Evolutionary conservation across 2,113 vertebrate species (phyloP).

Genomic region (Naja naja): DNA sequence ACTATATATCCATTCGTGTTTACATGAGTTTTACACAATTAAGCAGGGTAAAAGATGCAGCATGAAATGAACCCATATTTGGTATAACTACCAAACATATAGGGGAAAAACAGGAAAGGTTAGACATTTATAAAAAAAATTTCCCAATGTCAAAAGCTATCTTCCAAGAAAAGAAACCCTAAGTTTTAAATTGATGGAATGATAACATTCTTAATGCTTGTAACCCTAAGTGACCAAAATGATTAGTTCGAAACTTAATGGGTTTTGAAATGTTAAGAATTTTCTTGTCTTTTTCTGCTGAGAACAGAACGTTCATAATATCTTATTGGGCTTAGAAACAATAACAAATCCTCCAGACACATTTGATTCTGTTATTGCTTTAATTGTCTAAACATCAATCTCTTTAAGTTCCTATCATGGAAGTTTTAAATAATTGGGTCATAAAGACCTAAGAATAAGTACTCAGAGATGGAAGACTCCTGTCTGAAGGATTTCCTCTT

Average conservation of each 20-base stretch:
- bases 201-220: not conserved
- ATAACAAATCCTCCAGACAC: not conserved
- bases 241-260: not conserved
- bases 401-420: not conserved
- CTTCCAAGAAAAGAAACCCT: slow-evolving; percentile 5
- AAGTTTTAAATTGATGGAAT: not conserved
- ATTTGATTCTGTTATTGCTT: not conserved
- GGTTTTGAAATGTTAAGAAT: not conserved
- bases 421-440: not conserved
- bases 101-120: not conserved
- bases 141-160: not conserved
- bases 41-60: slow-evolving; percentile 20
- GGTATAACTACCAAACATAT: not conserved
- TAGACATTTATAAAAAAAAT: not conserved
- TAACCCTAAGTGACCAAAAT: not conserved
- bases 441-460: not conserved
- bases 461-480: not conserved
- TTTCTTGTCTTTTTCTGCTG: not conserved
- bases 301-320: not conserved
- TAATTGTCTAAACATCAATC: not conserved
- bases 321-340: not conserved
- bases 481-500: not conserved
- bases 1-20: slow-evolving; percentile 26
- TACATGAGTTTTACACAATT: slow-evolving; percentile 25
- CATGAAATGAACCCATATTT: slow-evolving; percentile 9